Evolutionary conservation across 2,113 vertebrate species (phyloP).

Genomic region (Oryzias celebensis): DNA sequence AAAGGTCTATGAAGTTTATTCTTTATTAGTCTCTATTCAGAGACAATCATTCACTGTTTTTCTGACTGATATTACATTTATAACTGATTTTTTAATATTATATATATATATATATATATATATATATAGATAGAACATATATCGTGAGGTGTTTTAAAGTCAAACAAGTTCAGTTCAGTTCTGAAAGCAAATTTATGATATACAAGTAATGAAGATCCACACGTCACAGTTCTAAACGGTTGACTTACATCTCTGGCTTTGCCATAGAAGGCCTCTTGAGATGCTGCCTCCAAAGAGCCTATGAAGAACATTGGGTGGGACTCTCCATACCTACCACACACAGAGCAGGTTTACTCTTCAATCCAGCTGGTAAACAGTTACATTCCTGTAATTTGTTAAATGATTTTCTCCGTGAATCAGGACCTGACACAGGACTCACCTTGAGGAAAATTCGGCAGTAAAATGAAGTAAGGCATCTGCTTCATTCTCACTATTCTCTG

Average conservation of each 20-base stretch:
- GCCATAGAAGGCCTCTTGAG: slow-evolving; percentile 98
- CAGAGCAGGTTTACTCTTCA: slow-evolving; percentile 11
- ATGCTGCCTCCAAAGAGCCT: slow-evolving; percentile 96
- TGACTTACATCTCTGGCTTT: slow-evolving; percentile 99
- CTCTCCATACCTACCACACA: slow-evolving; percentile 88
- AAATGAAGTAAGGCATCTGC: slow-evolving; percentile 99
- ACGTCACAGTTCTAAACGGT: too few relatives aligned
- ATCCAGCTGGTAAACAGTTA: slow-evolving; percentile 2
- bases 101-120: background rate
- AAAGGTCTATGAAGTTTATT: too few relatives aligned
- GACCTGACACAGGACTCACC: slow-evolving; percentile 72
- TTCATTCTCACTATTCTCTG: slow-evolving; percentile 98
- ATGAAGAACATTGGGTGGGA: slow-evolving; percentile 99
- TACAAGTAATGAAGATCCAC: slow-evolving; percentile 41
- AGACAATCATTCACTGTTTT: too few relatives aligned
- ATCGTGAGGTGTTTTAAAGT: slow-evolving; percentile 30
- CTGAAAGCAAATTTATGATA: slow-evolving; percentile 23
- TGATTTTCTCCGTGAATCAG: background rate
- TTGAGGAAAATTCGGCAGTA: slow-evolving; percentile 98
- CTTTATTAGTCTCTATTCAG: too few relatives aligned
- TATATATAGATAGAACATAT: too few relatives aligned
- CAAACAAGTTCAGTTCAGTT: slow-evolving; percentile 36
- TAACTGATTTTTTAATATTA: too few relatives aligned
- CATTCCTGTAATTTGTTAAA: background rate
- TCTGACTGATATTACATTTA: too few relatives aligned